These are phyloP conservation scores for Eristalis tenax DNA, from an alignment of 2,888 invertebrate genomes.

Conservation along the genomic window DNA sequence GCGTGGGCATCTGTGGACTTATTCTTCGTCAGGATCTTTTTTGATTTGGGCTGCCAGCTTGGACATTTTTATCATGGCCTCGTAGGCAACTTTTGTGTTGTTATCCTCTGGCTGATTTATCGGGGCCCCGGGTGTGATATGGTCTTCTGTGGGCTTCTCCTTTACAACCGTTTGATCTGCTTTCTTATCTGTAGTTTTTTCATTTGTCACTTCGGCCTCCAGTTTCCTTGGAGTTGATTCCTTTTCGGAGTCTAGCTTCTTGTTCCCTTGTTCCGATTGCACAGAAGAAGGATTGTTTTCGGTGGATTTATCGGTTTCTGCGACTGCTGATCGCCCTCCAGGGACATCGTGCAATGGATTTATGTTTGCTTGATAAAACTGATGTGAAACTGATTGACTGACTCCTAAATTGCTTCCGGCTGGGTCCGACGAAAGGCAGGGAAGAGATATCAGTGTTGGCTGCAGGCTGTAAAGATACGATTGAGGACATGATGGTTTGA, in stretches of 20 bases:
- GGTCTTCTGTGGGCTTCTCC: conserved; percentile 18
- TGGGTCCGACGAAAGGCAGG: conserved; percentile 28
- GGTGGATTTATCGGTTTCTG: not conserved
- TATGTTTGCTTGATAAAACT: conserved; percentile 13
- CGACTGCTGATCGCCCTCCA: conserved; percentile 3
- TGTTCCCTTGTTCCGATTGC: conserved; percentile 26
- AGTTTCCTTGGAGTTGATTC: conserved; percentile 1
- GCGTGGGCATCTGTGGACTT: not conserved
- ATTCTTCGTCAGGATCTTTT: conserved; percentile 9
- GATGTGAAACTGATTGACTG: conserved; percentile 19
- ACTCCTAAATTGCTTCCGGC: conserved; percentile 4
- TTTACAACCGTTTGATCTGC: not conserved
- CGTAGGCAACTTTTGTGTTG: conserved; percentile 36
- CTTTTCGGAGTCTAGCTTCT: not conserved
- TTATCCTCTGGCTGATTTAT: not conserved
- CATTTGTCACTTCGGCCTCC: not conserved
- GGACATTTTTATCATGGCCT: conserved; percentile 57
- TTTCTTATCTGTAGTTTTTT: conserved; percentile 29
- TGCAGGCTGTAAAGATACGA: conserved; percentile 74
- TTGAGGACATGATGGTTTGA: conserved; percentile 70
- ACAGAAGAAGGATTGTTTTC: not conserved
- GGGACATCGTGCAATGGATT: conserved; percentile 18
- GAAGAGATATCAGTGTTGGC: conserved; percentile 71
- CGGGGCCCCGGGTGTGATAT: not conserved
- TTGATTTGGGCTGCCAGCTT: conserved; percentile 55